These are phyloP conservation scores for Epinephelus coioides DNA, from an alignment of 2,797 vertebrate species.

Conservation along the genomic window DNA sequence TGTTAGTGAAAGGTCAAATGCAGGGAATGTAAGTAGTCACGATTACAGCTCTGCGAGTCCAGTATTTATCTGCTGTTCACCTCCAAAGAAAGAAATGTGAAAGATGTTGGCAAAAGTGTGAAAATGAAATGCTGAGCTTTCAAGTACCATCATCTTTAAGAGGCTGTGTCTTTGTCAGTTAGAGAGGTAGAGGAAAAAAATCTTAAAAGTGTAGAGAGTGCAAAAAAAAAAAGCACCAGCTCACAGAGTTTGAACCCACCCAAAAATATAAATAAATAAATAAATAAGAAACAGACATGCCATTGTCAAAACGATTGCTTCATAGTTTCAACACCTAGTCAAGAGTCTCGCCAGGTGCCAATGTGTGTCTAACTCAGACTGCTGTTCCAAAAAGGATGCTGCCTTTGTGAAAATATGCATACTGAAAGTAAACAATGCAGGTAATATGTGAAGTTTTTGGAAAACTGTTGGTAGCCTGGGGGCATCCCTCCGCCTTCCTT, in stretches of 20 bases:
- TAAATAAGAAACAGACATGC: slow-evolving; percentile 6
- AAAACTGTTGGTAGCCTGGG: slow-evolving; percentile 10
- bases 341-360: slow-evolving; percentile 32
- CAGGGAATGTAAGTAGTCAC: neutral
- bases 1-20: slow-evolving; percentile 32
- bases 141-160: slow-evolving; percentile 32
- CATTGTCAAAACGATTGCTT: slow-evolving; percentile 56
- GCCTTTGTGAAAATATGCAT: slow-evolving; percentile 22
- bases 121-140: slow-evolving; percentile 51
- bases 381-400: slow-evolving; percentile 27
- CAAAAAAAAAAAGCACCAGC: slow-evolving; percentile 25
- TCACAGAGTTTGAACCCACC: slow-evolving; percentile 13
- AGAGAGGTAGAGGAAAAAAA: slow-evolving; percentile 3
- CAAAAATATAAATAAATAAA: slow-evolving; percentile 4
- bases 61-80: slow-evolving; percentile 4
- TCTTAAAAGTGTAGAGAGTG: slow-evolving; percentile 13
- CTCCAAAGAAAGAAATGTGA: slow-evolving; percentile 16
- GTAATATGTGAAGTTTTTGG: slow-evolving; percentile 12
- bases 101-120: slow-evolving; percentile 18
- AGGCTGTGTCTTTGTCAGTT: slow-evolving; percentile 33
- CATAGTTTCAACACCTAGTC: slow-evolving; percentile 43
- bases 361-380: slow-evolving; percentile 18
- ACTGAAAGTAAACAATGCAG: slow-evolving; percentile 37
- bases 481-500: slow-evolving; percentile 1
- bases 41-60: neutral